Evolutionary conservation across 2,888 invertebrate species (phyloP), one percentile per base, ranked within the genome.

Genomic region (Caenorhabditis becei): DNA sequence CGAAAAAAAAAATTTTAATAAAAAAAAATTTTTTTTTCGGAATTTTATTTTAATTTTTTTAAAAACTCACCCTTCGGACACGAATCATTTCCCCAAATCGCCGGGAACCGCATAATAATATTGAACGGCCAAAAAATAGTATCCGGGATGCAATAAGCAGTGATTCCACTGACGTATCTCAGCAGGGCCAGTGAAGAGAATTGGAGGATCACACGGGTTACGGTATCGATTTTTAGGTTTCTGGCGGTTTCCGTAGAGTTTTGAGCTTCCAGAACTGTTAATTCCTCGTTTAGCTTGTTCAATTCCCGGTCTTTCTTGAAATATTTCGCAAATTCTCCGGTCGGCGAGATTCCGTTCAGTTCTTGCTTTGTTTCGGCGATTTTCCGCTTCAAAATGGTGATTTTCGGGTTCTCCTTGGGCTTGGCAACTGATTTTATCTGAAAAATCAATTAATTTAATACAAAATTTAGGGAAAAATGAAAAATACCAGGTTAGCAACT

Each of bases 241-340:
- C 49, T 47, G 14, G 67, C 47, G 10, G 32, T 71, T 58, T 66
- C 72, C 14, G 72, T 49, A 1, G 47, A 1, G 14, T 41, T 65
- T 26, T 59, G 23, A 16, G 67, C 62, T 37, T 77, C 66, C 28
- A 81, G 18, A 18, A 10, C 24, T 4, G 44, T 47, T 47, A 84
- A 67, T 26, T 84, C 79, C 8, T 78, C 82, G 23, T 23, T 72
- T 23, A 77, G 20, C 32, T 81, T 83, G 28, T 81, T 84, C 54
- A 82, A 10, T 37, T 79, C 71, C 18, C 84, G 62, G 8, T 84
- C 84, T 59, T 82, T 84, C 32, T 84, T 84, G 75, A 84, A 82
- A 65, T 84, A 84, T 1, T 59, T 61, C 1, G 84, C 78, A 51
- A 83, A 84, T 56, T 84, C 77, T 8, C 53, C 69, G 0, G 82